Conservation (phyloP, 2,113 vertebrate species). For the Tricholaema leucomelas region DNA sequence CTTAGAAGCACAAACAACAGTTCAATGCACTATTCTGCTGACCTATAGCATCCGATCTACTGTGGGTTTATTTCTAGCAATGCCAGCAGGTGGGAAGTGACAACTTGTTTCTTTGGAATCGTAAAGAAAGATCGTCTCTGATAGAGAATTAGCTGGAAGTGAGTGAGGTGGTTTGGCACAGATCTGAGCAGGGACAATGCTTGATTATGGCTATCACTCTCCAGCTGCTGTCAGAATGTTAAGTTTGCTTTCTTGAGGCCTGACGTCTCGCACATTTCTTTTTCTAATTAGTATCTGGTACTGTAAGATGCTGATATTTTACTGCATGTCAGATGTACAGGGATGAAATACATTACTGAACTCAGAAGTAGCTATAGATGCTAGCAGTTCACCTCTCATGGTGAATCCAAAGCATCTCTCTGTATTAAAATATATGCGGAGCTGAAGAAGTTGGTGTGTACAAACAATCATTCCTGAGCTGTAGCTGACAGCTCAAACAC, state of each 20-base stretch:
- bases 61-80: conserved; percentile 60
- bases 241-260: conserved; percentile 56
- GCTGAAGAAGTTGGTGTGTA: background rate
- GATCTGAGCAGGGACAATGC: conserved; percentile 53
- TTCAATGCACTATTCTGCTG: conserved; percentile 52
- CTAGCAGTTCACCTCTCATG: background rate
- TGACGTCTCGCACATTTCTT: conserved; percentile 35
- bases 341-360: conserved; percentile 35
- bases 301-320: conserved; percentile 11
- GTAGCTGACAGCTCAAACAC: background rate
- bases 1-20: conserved; percentile 44
- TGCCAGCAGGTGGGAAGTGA: conserved; percentile 42
- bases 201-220: conserved; percentile 66
- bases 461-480: background rate
- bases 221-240: conserved; percentile 38
- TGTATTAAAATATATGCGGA: background rate
- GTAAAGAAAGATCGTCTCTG: conserved; percentile 8
- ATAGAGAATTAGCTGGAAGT: conserved; percentile 61
- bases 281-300: conserved; percentile 38
- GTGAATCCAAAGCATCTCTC: background rate
- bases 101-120: background rate
- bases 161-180: conserved; percentile 49
- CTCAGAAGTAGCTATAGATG: background rate
- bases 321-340: background rate
- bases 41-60: conserved; percentile 54